phyloP scores from a whole-genome alignment of 2,113 vertebrate species.

The Mixornis gularis region DNA sequence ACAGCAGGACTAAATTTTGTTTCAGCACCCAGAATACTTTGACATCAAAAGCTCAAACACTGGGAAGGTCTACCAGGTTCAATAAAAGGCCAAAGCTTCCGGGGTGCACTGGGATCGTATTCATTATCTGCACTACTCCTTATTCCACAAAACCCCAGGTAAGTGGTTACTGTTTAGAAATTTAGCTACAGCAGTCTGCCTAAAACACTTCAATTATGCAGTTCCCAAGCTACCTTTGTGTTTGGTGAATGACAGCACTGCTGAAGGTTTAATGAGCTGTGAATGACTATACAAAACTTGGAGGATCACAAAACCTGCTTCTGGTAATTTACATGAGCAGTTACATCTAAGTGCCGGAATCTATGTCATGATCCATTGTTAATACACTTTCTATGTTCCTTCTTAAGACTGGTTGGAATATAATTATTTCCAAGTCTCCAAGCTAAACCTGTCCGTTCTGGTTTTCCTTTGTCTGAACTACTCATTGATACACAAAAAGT shows the following conservation, averaged over 20 bases:
- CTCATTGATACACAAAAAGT: neutral
- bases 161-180: neutral
- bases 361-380: constrained; percentile 24
- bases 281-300: constrained; percentile 46
- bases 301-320: constrained; percentile 33
- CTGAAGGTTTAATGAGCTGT: constrained; percentile 52
- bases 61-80: neutral
- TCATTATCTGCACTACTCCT: neutral
- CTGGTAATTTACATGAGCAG: constrained; percentile 50
- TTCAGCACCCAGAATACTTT: neutral
- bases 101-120: neutral
- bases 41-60: neutral
- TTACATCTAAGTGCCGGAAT: constrained; percentile 17
- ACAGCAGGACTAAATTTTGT: neutral
- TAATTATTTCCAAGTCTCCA: constrained; percentile 17
- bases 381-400: neutral
- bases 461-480: constrained; percentile 15
- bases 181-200: constrained; percentile 3
- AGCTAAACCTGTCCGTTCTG: constrained; percentile 22
- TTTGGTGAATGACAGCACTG: constrained; percentile 11
- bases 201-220: constrained; percentile 35
- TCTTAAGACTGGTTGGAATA: neutral
- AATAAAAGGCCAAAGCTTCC: neutral
- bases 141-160: neutral
- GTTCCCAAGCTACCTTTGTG: constrained; percentile 28